phyloP scores from a whole-genome alignment of 2,888 invertebrate genomes.

The Sesamia inferens region DNA sequence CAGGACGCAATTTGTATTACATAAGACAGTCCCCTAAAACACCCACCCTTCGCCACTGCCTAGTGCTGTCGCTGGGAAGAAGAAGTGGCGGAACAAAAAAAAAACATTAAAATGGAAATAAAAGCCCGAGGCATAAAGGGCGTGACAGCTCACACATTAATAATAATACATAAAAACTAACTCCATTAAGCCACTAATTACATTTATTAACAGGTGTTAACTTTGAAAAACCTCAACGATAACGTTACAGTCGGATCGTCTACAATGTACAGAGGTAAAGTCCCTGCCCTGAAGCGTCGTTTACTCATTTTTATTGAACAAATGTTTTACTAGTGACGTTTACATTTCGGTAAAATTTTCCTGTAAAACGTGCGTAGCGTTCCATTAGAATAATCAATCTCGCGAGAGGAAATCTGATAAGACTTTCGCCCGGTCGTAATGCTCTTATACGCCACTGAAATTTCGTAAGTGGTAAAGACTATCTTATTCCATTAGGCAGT shows the following conservation, averaged over 20 bases:
- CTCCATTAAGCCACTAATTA: too few species aligned
- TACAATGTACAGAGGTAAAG: slow-evolving; percentile 31
- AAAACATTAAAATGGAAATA: too few species aligned
- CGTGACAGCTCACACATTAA: too few species aligned
- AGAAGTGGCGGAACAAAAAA: too few species aligned
- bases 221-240: slow-evolving; percentile 29
- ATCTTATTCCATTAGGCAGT: neutral
- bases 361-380: slow-evolving; percentile 47
- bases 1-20: too few species aligned
- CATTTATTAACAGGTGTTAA: slow-evolving; percentile 8
- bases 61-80: too few species aligned
- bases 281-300: slow-evolving; percentile 25
- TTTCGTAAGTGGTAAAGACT: neutral
- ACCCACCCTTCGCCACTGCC: too few species aligned
- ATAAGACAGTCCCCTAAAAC: too few species aligned
- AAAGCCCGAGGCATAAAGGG: too few species aligned
- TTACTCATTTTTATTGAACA: slow-evolving; percentile 56
- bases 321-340: slow-evolving; percentile 51
- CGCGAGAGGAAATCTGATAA: slow-evolving; percentile 5
- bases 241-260: slow-evolving; percentile 35
- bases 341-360: slow-evolving; percentile 43
- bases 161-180: too few species aligned
- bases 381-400: slow-evolving; percentile 58
- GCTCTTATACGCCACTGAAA: slow-evolving; percentile 19
- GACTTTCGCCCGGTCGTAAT: neutral